These are phyloP conservation scores for Lacerta viridis DNA, from an alignment of 2,797 vertebrate species.

Conservation along the genomic window DNA sequence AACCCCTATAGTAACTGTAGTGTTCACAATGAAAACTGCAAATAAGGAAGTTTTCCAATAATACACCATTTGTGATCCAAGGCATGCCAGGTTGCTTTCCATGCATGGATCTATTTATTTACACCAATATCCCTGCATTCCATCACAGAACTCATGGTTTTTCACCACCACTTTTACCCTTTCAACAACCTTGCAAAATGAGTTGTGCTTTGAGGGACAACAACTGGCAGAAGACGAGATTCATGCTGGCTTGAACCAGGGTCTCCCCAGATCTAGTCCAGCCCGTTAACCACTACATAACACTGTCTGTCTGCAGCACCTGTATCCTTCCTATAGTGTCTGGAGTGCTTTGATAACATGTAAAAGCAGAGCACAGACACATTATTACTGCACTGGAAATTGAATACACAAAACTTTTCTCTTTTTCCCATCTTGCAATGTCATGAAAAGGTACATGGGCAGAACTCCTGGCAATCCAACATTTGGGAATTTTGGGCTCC, in stretches of 20 bases:
- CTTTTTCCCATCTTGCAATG: background rate
- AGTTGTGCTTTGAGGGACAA: no score
- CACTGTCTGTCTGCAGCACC: no score
- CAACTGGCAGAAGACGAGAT: no score
- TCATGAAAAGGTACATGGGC: no score
- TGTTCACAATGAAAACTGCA: background rate
- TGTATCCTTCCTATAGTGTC: no score
- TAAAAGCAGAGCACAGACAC: background rate
- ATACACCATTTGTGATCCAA: background rate
- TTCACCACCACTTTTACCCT: background rate
- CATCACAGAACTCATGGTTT: background rate
- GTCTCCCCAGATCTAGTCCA: no score
- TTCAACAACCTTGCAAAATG: background rate
- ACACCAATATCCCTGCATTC: background rate
- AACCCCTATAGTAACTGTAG: background rate
- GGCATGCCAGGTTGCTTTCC: background rate
- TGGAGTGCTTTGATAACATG: no score
- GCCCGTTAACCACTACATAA: no score
- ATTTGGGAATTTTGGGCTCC: background rate
- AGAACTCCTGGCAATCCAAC: background rate
- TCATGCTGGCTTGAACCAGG: no score
- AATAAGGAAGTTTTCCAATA: background rate
- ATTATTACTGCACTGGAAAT: background rate
- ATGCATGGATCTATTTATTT: background rate
- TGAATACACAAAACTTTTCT: background rate